These are phyloP conservation scores for Lagopus muta DNA, from an alignment of 2,113 vertebrate species.

Conservation along the genomic window DNA sequence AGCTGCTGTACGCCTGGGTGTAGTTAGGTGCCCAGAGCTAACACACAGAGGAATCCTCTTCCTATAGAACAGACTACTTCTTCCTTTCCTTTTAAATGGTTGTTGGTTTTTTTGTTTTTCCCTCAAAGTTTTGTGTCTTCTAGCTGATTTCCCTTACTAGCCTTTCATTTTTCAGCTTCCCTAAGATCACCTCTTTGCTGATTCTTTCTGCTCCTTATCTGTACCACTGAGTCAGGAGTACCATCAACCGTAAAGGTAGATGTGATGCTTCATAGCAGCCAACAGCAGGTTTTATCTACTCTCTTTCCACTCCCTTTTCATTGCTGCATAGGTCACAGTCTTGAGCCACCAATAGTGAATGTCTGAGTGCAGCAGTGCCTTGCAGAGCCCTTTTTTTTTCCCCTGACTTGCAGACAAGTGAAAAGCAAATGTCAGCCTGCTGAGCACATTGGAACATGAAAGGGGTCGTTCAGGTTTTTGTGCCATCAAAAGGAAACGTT, in stretches of 20 bases:
- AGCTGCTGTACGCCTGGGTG: not conserved
- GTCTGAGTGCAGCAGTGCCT: not conserved
- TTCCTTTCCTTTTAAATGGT: not conserved
- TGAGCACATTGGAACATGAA: not conserved
- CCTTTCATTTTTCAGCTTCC: too few species aligned
- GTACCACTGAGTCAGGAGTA: not conserved
- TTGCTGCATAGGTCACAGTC: not conserved
- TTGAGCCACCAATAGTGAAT: not conserved
- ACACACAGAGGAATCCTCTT: not conserved
- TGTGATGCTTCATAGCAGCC: rapidly evolving
- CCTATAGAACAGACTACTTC: not conserved
- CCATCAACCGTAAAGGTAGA: not conserved
- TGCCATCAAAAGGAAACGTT: not conserved
- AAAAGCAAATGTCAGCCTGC: not conserved
- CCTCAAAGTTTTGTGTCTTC: not conserved
- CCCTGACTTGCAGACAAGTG: not conserved
- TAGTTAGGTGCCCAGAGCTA: not conserved
- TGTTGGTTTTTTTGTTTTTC: too few species aligned
- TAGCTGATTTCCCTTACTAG: not conserved
- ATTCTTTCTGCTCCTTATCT: not conserved
- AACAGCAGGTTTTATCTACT: not conserved
- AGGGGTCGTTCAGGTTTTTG: not conserved
- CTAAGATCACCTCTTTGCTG: not conserved
- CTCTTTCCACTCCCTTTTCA: not conserved
- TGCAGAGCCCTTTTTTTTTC: not conserved